phyloP scores from a whole-genome alignment of 2,888 invertebrate genomes.

The Aleiodes testaceus region DNA sequence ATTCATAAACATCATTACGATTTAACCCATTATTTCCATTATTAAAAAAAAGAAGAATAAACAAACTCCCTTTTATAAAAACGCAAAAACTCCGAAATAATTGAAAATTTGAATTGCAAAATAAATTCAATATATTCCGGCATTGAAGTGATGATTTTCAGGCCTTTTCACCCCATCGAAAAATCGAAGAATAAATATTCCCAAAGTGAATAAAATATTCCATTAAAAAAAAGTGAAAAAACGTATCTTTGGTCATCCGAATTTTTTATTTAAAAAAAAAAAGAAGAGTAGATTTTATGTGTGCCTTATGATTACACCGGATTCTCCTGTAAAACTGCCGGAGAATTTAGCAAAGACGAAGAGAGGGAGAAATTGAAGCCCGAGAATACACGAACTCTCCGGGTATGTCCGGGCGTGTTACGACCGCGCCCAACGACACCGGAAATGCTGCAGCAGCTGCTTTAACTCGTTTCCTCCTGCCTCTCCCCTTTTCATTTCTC shows the following conservation, averaged over 20 bases:
- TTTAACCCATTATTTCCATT: no score
- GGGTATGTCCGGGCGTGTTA: constrained; percentile 43
- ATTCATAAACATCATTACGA: no score
- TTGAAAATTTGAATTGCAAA: no score
- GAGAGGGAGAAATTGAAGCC: constrained; percentile 3
- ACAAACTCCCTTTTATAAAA: no score
- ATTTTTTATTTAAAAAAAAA: no score
- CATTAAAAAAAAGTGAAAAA: background rate
- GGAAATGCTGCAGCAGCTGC: constrained; percentile 35
- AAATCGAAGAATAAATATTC: no score
- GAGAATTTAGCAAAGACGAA: constrained; percentile 6
- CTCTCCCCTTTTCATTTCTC: background rate
- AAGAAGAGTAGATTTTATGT: constrained; percentile 52
- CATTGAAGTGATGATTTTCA: no score
- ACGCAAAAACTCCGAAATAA: no score
- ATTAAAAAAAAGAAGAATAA: no score
- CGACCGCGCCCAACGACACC: constrained; percentile 38
- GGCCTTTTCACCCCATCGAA: no score
- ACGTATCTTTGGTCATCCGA: no score
- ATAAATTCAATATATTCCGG: no score
- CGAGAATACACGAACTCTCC: constrained; percentile 27
- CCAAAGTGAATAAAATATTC: background rate
- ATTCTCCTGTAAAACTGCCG: constrained; percentile 60
- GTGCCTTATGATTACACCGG: constrained; percentile 69
- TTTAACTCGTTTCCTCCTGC: constrained; percentile 22